These are phyloP conservation scores for Murina feae DNA, from an alignment of 2,113 vertebrate species.

Conservation along the genomic window DNA sequence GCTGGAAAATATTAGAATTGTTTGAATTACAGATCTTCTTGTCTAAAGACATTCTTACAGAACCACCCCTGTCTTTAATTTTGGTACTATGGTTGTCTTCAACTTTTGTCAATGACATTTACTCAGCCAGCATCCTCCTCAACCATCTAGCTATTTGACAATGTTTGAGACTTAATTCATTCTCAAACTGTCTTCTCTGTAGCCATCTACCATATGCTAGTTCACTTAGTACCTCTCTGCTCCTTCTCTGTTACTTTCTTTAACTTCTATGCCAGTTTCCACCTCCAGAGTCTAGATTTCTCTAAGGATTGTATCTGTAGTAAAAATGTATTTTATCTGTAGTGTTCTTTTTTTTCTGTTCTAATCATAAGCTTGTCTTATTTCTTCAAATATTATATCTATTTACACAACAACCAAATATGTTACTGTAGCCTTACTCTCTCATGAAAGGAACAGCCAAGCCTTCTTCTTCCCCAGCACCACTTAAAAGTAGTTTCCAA, in stretches of 20 bases:
- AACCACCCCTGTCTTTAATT: neutral
- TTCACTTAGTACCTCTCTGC: neutral
- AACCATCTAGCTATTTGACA: neutral
- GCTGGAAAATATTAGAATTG: neutral
- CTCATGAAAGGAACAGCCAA: neutral
- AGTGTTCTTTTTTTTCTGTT: neutral
- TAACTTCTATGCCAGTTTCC: neutral
- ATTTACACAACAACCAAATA: neutral
- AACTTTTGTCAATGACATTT: neutral
- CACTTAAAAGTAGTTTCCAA: neutral
- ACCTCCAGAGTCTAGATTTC: neutral
- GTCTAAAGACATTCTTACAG: neutral
- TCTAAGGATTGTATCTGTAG: neutral
- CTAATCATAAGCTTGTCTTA: neutral
- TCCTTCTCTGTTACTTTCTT: neutral
- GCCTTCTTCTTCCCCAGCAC: neutral
- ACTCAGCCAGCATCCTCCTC: neutral
- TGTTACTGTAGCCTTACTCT: neutral
- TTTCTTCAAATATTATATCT: neutral
- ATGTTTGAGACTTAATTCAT: neutral
- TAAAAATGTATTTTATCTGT: neutral
- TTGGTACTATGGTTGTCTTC: neutral
- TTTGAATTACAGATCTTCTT: neutral
- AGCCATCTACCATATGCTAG: neutral
- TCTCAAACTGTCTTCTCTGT: neutral